phyloP scores from a whole-genome alignment of 2,113 vertebrate genomes.

The Kryptolebias marmoratus region DNA sequence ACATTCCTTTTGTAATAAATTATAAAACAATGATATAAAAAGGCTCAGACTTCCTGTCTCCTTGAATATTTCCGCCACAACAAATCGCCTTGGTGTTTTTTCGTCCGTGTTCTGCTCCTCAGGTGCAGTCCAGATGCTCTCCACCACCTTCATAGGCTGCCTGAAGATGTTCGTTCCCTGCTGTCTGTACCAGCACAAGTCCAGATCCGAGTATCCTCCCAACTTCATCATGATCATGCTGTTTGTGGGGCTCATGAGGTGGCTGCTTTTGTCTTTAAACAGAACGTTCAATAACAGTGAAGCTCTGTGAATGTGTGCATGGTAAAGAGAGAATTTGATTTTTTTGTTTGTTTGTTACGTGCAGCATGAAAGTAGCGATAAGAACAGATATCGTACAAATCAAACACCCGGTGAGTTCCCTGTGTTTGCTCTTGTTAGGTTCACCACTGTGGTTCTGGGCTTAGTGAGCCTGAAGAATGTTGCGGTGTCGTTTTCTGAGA shows the following conservation, averaged over 20 bases:
- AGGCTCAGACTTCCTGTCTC: too few species aligned
- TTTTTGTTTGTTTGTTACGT: not conserved
- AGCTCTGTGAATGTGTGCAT: not conserved
- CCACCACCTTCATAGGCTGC: conserved; percentile 92
- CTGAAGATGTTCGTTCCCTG: conserved; percentile 92
- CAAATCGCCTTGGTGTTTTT: not conserved
- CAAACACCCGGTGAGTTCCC: too few species aligned
- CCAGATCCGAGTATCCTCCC: conserved; percentile 87
- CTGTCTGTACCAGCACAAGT: conserved; percentile 92
- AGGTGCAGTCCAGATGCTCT: conserved; percentile 98
- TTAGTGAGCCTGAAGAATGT: conserved; percentile 96
- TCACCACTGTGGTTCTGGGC: conserved; percentile 92
- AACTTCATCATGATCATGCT: conserved; percentile 97
- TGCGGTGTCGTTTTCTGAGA: conserved; percentile 95
- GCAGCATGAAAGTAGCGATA: not conserved
- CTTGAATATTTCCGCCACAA: too few species aligned
- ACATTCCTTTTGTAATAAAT: too few species aligned
- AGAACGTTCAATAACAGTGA: not conserved
- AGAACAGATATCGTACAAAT: too few species aligned
- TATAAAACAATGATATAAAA: too few species aligned
- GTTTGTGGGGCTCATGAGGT: conserved; percentile 97
- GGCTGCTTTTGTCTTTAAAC: not conserved
- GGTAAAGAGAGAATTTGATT: not conserved
- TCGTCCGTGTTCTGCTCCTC: not conserved
- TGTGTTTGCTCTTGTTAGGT: conserved; percentile 75